Evolutionary conservation across 2,888 invertebrate species (phyloP).

Genomic region (Dendrolimus houi): DNA sequence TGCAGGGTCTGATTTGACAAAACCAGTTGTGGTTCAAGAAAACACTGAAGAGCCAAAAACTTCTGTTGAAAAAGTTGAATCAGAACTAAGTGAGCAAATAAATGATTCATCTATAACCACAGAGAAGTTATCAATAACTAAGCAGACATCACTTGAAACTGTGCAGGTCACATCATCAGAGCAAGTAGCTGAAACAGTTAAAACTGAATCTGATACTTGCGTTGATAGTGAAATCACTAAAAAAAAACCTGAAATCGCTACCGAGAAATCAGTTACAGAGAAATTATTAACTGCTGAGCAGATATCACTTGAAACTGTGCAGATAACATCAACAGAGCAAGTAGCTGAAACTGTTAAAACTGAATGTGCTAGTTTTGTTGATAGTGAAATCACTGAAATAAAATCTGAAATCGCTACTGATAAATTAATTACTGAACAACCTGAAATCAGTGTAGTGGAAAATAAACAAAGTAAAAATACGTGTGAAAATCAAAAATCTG

Average conservation of each 20-base stretch:
- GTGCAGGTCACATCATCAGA: background rate
- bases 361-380: no score
- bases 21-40: background rate
- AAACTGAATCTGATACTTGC: background rate
- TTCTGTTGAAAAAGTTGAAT: conserved; percentile 1
- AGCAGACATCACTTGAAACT: background rate
- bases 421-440: background rate
- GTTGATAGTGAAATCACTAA: background rate
- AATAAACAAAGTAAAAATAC: background rate
- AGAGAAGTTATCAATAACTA: no score
- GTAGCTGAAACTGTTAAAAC: background rate
- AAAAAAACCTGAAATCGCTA: background rate
- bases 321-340: background rate
- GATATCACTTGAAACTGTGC: background rate
- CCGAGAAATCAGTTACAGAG: background rate
- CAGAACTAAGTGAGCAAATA: no score
- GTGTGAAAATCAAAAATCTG: conserved; percentile 10
- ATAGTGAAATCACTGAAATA: background rate
- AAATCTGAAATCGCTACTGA: background rate
- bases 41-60: conserved; percentile 3
- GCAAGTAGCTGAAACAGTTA: background rate
- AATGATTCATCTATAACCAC: no score
- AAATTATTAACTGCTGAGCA: no score
- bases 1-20: no score
- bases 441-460: background rate